Conservation (phyloP, 2,797 vertebrate genomes). For the Meriones psammophilus region DNA sequence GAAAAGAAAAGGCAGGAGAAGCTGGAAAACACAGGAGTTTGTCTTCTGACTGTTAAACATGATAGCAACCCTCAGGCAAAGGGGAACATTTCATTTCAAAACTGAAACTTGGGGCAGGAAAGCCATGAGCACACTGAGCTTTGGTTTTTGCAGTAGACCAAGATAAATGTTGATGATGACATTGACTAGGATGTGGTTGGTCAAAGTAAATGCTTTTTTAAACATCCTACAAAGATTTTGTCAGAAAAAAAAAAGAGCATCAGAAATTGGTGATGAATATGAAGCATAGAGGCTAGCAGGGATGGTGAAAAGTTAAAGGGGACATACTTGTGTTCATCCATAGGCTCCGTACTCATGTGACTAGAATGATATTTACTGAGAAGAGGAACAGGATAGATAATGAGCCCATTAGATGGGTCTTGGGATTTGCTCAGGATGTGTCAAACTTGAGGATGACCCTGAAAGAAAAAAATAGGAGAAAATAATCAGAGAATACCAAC, state of each 20-base stretch:
- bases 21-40: accelerated
- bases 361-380: background rate
- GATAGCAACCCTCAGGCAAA: background rate
- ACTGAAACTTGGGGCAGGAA: background rate
- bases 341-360: background rate
- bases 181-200: background rate
- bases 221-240: background rate
- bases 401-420: background rate
- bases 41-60: background rate
- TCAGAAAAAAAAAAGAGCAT: background rate
- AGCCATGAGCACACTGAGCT: accelerated
- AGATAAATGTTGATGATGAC: too few relatives aligned
- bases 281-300: too few relatives aligned
- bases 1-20: accelerated
- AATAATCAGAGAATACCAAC: background rate
- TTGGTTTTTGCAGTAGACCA: background rate
- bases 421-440: background rate
- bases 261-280: background rate
- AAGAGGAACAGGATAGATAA: background rate
- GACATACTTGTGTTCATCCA: background rate
- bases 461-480: background rate
- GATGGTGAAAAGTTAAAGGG: background rate
- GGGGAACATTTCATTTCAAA: background rate
- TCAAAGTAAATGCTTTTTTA: background rate
- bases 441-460: background rate